These are phyloP conservation scores for Thalassarche chlororhynchos DNA, from an alignment of 2,113 vertebrate species.

Conservation along the genomic window DNA sequence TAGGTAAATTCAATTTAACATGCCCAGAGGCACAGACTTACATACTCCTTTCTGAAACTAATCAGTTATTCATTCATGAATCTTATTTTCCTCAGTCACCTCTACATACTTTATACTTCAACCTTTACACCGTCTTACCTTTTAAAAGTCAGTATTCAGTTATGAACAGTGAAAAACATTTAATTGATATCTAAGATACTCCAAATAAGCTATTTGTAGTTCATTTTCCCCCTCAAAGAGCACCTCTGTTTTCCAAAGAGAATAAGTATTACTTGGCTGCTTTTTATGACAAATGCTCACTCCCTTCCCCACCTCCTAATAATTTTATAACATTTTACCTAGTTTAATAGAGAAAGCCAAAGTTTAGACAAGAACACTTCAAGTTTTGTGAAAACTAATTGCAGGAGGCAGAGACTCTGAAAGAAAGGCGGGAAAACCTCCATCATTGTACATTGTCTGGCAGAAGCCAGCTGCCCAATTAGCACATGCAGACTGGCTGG, in stretches of 20 bases:
- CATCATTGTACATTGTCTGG: too few species aligned
- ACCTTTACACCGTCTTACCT: not conserved
- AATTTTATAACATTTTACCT: not conserved
- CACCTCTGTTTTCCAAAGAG: not conserved
- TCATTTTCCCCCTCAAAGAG: not conserved
- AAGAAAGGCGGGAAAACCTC: not conserved
- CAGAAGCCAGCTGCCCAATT: not conserved
- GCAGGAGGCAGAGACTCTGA: not conserved
- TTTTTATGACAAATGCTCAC: not conserved
- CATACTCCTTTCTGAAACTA: not conserved
- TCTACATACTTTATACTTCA: not conserved
- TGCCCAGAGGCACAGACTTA: conserved; percentile 7
- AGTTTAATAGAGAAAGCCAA: not conserved
- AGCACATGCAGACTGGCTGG: not conserved
- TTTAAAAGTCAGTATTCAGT: not conserved
- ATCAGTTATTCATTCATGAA: conserved; percentile 38
- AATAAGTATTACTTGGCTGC: not conserved
- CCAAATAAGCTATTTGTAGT: not conserved
- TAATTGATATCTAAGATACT: not conserved
- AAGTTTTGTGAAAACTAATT: not conserved
- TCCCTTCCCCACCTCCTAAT: not conserved
- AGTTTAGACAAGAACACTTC: not conserved
- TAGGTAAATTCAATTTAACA: conserved; percentile 52
- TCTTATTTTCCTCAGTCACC: not conserved
- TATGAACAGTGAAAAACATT: not conserved